phyloP scores from a whole-genome alignment of 64 coral and sea anemone species.

The Astreopora myriophthalma region DNA sequence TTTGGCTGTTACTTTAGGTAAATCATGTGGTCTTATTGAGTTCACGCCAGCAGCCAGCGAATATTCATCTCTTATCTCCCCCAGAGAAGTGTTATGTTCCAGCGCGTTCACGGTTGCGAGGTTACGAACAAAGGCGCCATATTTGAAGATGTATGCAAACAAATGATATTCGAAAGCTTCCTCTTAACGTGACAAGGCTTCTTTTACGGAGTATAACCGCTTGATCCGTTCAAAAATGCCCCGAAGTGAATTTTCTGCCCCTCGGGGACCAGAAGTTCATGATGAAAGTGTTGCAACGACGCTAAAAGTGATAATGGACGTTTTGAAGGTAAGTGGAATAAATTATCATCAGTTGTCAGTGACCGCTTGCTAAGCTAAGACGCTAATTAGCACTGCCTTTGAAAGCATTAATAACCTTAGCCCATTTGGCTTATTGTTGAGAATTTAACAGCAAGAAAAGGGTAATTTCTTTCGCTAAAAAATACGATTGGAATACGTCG shows the following conservation, averaged over 20 bases:
- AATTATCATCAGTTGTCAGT: not conserved
- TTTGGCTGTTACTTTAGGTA: too few species aligned
- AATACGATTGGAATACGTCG: not conserved
- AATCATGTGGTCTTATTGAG: too few species aligned
- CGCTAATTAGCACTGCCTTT: constrained; percentile 28
- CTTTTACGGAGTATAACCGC: not conserved
- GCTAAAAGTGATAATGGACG: constrained; percentile 86
- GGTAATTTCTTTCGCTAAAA: not conserved
- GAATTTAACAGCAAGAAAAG: not conserved
- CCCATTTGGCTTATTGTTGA: not conserved
- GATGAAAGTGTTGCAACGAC: constrained; percentile 86
- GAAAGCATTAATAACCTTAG: not conserved
- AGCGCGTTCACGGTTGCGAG: constrained; percentile 50
- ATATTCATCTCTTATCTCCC: too few species aligned
- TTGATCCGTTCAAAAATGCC: constrained; percentile 45
- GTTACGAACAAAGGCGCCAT: constrained; percentile 73
- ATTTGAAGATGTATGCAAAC: constrained; percentile 86
- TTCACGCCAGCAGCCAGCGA: too few species aligned
- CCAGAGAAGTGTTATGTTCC: too few species aligned
- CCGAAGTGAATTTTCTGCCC: not conserved
- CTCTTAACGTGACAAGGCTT: constrained; percentile 26
- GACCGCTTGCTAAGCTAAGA: not conserved
- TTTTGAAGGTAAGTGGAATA: constrained; percentile 67
- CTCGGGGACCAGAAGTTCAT: constrained; percentile 44
- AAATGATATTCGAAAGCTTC: constrained; percentile 29